phyloP scores from a whole-genome alignment of 2,113 vertebrate genomes.

The Megatriorchis doriae region DNA sequence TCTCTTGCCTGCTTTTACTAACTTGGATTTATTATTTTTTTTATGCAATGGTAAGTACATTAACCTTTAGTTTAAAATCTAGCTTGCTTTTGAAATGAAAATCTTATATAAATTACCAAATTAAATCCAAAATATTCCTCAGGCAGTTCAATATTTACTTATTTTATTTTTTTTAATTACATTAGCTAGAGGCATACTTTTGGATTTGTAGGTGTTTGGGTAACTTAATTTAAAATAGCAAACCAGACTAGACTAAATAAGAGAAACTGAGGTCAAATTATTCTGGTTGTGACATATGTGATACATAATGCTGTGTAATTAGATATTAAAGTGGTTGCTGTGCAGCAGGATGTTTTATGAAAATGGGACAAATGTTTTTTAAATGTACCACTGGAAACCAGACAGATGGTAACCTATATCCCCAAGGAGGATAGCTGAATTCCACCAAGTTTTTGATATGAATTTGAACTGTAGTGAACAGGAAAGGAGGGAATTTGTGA shows the following conservation, averaged over 20 bases:
- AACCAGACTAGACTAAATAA: constrained; percentile 21
- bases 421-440: constrained; percentile 52
- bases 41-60: not conserved
- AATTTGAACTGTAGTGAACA: constrained; percentile 42
- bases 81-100: not conserved
- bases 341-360: constrained; percentile 46
- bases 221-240: constrained; percentile 14
- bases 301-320: constrained; percentile 52
- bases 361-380: constrained; percentile 57
- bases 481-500: constrained; percentile 50
- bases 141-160: constrained; percentile 1
- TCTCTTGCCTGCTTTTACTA: not conserved
- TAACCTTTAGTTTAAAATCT: not conserved
- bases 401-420: constrained; percentile 53
- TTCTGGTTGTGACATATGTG: constrained; percentile 36
- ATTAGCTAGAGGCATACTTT: not conserved
- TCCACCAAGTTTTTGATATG: constrained; percentile 35
- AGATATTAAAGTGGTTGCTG: constrained; percentile 54
- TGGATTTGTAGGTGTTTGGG: constrained; percentile 28
- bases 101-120: constrained; percentile 3
- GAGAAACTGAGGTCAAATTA: constrained; percentile 27
- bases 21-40: not conserved
- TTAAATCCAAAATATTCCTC: constrained; percentile 21
- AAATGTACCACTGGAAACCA: constrained; percentile 52
- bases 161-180: not conserved